Percentiles rank a stretch among this genome's conserved stretches.
These are phyloP conservation scores for Agrochola litura DNA, from an alignment of 2,888 invertebrate species.

Conservation along the genomic window DNA sequence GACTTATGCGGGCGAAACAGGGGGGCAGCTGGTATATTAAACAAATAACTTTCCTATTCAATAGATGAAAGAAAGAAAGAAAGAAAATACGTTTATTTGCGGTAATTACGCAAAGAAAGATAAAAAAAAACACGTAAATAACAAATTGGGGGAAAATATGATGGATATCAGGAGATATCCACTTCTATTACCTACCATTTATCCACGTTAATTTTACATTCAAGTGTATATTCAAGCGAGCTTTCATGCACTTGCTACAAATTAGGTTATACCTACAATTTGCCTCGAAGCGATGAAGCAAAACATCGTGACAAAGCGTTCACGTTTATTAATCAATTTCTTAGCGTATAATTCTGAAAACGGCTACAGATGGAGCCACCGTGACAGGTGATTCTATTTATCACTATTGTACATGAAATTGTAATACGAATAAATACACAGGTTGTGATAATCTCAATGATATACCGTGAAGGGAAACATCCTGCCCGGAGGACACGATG, in stretches of 20 bases:
- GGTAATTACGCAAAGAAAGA: too few relatives aligned
- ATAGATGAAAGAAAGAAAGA: too few relatives aligned
- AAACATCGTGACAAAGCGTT: slow-evolving; percentile 47
- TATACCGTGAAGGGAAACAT: not conserved
- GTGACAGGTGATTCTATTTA: slow-evolving; percentile 21
- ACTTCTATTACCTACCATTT: too few relatives aligned
- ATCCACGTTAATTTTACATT: too few relatives aligned
- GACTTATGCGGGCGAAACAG: too few relatives aligned
- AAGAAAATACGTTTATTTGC: too few relatives aligned
- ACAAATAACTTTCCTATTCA: too few relatives aligned
- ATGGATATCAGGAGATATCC: too few relatives aligned
- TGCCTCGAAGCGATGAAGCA: slow-evolving; percentile 47
- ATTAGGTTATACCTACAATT: slow-evolving; percentile 46
- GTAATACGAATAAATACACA: not conserved
- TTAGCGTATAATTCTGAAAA: slow-evolving; percentile 38
- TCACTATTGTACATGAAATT: not conserved
- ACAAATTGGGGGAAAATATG: too few relatives aligned
- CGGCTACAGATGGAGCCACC: slow-evolving; percentile 34
- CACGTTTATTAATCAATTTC: slow-evolving; percentile 60
- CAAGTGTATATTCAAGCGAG: not conserved
- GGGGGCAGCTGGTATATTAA: too few relatives aligned
- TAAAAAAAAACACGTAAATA: too few relatives aligned
- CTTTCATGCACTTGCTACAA: slow-evolving; percentile 28
- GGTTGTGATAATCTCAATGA: not conserved
- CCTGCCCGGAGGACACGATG: too few relatives aligned